Evolutionary conservation across 1,140 invertebrate genomes (phyloP).

Genomic region (Diabrotica virgifera): DNA sequence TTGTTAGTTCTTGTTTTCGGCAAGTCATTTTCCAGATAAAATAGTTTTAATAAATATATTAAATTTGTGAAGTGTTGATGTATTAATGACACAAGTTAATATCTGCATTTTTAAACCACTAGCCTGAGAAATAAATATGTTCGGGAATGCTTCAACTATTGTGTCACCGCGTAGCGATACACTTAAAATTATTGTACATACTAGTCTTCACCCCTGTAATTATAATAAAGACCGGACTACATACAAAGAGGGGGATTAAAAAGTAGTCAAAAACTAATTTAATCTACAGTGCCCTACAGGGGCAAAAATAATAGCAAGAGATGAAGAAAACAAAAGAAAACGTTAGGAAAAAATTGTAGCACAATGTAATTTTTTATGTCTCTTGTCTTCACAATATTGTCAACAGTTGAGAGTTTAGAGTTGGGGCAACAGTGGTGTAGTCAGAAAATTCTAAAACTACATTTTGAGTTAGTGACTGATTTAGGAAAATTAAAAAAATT

Average conservation of each 20-base stretch:
- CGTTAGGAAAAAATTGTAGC: conserved; percentile 13
- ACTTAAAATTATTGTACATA: background rate
- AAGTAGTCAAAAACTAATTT: conserved; percentile 16
- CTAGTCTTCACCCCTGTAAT: conserved; percentile 18
- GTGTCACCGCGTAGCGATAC: background rate
- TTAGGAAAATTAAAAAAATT: no score
- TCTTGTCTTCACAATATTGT: background rate
- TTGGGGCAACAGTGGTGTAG: background rate
- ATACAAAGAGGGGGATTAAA: conserved; percentile 11
- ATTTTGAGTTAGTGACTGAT: no score
- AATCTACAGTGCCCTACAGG: background rate
- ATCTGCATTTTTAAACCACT: no score
- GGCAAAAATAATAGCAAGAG: conserved; percentile 17
- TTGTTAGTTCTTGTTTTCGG: no score
- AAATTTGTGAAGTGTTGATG: no score
- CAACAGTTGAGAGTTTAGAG: background rate
- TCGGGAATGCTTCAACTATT: background rate
- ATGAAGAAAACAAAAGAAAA: conserved; percentile 17
- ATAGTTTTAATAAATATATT: no score
- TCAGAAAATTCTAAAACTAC: no score
- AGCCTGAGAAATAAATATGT: background rate
- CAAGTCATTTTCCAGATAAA: no score
- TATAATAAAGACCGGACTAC: conserved; percentile 14
- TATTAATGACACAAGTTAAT: no score
- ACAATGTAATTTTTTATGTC: background rate